Conservation (phyloP, 2,888 invertebrate species). For the Eupeodes latifasciatus region DNA sequence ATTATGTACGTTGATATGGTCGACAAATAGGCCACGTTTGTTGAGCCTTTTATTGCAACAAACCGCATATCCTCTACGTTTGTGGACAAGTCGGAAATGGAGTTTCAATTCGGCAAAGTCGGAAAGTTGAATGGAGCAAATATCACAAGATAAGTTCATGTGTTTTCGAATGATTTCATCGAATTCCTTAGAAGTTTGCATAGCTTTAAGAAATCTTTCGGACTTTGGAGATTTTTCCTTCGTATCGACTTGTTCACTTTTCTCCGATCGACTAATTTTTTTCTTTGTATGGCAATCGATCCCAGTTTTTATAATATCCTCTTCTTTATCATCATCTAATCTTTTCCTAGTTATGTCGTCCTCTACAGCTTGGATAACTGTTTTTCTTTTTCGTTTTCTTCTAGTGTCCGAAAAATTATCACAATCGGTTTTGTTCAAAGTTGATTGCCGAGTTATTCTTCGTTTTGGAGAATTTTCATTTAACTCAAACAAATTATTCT, state of each 20-base stretch:
- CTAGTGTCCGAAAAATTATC: neutral
- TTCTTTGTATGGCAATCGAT: slow-evolving; percentile 15
- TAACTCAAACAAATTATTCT: neutral
- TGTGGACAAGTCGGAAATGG: slow-evolving; percentile 77
- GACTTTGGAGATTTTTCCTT: slow-evolving; percentile 45
- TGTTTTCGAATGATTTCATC: slow-evolving; percentile 76
- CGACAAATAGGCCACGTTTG: slow-evolving; percentile 75
- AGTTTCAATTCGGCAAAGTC: slow-evolving; percentile 75
- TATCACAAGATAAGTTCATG: slow-evolving; percentile 77
- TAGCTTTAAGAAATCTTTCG: slow-evolving; percentile 41
- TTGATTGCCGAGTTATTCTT: neutral
- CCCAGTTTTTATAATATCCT: neutral
- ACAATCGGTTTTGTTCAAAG: neutral
- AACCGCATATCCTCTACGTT: slow-evolving; percentile 76
- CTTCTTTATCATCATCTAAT: neutral
- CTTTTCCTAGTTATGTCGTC: neutral
- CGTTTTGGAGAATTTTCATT: neutral
- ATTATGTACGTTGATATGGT: slow-evolving; percentile 77
- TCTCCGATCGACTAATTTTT: slow-evolving; percentile 35
- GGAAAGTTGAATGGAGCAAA: slow-evolving; percentile 66
- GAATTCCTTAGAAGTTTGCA: slow-evolving; percentile 70
- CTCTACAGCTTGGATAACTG: neutral
- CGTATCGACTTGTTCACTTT: slow-evolving; percentile 31
- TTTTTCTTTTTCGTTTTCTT: slow-evolving; percentile 17
- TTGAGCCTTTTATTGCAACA: slow-evolving; percentile 78